Evolutionary conservation across 2,888 invertebrate species (phyloP).

Genomic region (Cosmia pyralina): DNA sequence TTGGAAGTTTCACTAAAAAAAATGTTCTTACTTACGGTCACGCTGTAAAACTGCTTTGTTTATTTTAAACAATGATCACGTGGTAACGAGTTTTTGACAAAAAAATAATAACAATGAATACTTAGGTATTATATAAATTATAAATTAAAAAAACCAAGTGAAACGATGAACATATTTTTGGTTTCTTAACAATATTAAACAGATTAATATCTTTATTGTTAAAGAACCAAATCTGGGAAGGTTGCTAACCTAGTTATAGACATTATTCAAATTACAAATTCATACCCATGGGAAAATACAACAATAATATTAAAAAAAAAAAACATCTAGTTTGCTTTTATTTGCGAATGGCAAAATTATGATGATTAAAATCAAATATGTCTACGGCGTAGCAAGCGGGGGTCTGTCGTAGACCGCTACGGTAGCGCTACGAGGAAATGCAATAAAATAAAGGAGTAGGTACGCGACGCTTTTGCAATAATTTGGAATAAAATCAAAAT

Average conservation of each 20-base stretch:
- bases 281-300: constrained; percentile 3
- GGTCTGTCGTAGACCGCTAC: constrained; percentile 2
- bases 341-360: neutral
- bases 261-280: neutral
- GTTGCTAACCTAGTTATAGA: neutral
- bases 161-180: constrained; percentile 7
- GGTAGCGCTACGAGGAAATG: neutral
- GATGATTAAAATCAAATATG: neutral
- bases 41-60: neutral
- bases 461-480: too few relatives aligned
- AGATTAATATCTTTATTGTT: constrained; percentile 27
- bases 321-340: neutral
- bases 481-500: too few relatives aligned
- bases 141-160: neutral
- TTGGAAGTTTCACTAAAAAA: too few relatives aligned
- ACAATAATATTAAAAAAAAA: neutral
- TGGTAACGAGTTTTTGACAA: neutral
- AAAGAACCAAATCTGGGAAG: constrained; percentile 14
- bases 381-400: constrained; percentile 7
- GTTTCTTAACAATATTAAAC: neutral
- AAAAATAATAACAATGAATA: neutral
- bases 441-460: neutral
- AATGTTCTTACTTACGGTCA: too few relatives aligned
- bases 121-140: neutral
- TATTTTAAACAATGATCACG: neutral